These are phyloP conservation scores for Ciconia stormi DNA, from an alignment of 2,113 vertebrate genomes.

Conservation along the genomic window DNA sequence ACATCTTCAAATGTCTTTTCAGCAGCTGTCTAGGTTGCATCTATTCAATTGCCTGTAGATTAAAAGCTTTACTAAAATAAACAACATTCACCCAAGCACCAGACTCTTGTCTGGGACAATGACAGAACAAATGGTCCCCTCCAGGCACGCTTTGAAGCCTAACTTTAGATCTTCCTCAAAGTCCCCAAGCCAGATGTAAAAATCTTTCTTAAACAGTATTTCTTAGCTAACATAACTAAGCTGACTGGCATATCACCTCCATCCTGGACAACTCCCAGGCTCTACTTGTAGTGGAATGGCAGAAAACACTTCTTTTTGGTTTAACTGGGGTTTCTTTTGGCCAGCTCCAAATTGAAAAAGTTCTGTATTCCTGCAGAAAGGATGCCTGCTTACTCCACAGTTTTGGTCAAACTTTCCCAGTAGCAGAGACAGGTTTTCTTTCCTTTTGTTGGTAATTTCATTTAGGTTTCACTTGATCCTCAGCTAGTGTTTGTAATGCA, in stretches of 20 bases:
- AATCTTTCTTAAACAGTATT: neutral
- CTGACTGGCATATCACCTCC: neutral
- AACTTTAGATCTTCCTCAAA: neutral
- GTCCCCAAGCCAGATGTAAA: neutral
- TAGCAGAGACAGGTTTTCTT: neutral
- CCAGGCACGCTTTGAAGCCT: neutral
- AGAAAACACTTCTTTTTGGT: neutral
- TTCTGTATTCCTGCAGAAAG: neutral
- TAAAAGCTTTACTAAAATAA: slow-evolving; percentile 18
- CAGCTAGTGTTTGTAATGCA: neutral
- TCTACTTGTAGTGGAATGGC: neutral
- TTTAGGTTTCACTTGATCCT: neutral
- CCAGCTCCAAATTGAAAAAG: neutral
- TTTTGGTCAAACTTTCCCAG: neutral
- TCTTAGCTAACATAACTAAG: neutral
- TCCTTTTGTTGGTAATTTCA: neutral
- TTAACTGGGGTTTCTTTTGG: neutral
- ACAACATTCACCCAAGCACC: neutral
- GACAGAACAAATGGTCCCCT: neutral
- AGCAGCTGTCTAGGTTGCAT: neutral
- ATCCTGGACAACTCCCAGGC: neutral
- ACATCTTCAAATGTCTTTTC: neutral
- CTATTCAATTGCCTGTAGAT: neutral
- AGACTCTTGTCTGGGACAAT: slow-evolving; percentile 25
- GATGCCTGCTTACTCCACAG: neutral